Evolutionary conservation across 2,797 vertebrate species (phyloP), one percentile per base, ranked within the genome.

Genomic region (Gallinago solitaria): DNA sequence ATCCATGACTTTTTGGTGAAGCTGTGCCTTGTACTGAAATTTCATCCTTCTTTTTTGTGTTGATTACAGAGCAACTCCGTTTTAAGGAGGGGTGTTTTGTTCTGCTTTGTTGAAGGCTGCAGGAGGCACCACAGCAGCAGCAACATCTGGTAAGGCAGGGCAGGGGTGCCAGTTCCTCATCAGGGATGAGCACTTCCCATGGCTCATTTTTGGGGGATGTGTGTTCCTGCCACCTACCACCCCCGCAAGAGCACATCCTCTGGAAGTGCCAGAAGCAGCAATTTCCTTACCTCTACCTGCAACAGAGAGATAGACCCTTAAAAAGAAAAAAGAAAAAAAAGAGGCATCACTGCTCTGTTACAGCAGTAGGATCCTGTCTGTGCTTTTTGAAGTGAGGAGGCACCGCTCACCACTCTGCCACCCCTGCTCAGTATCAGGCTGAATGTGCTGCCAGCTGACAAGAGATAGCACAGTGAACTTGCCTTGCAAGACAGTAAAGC

Each of bases 331-430:
- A 82, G 3, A 6, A 37, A 35, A 82, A 59, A 24, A 79, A 54
- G 21, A 65, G 27, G 4, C 35, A 51, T 81, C 43, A 7, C 32
- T 78, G n/a, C 30, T 4, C 16, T 61, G 3, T 16, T 28, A 35
- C 17, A 77, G 48, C 39, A 39, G 25, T 11, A 45, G 56, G 9
- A 30, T 56, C 28, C 28, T 43, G 16, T 15, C 35, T 2, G 0
- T 63, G 79, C 70, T 64, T 77, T 87, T 70, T 85, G 27, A 88
- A 60, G 57, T 16, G n/a, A 83, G 43, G 53, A 77, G 39, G 35
- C 24, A 67, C 35, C 11, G 12, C 6, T 25, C 6, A 3, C 70
- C 5, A 8, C 16, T 74, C 30, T 83, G 45, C 32, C 23, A 25
- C 20, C 53, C 25, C 30, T 89, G 33, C 25, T 83, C 17, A 17